Evolutionary conservation across 1,140 invertebrate species (phyloP), one percentile per base, ranked within the genome.

Genomic region (Dysdera silvatica): DNA sequence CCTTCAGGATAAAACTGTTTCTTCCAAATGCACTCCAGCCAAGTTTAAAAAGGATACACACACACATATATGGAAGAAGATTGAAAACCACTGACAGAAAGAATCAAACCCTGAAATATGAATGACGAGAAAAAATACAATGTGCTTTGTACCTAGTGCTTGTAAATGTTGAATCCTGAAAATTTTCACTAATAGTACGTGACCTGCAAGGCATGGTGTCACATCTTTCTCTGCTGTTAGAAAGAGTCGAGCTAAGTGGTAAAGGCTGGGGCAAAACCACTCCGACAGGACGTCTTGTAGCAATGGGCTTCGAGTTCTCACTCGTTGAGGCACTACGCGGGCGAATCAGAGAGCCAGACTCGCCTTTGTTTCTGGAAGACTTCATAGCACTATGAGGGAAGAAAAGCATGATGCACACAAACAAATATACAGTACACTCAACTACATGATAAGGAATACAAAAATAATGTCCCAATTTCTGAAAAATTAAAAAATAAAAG

Each of bases 181-280:
- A 41, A 12, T 80, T 79, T 69, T 85, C 84, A 69, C 81, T 84
- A 12, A 77, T 79, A 2, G 81, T 84, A 49, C 83, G 78, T 23
- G 85, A 81, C 12, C 85, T 76, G 2, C 84, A 84, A 12, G 86
- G 87, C 77, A 89, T 82, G 73, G 85, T 89, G 72, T 88, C 88
- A 73, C 85, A 88, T 33, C 87, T 80, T 67, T 88, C 87, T 43
- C 88, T 81, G 48, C 57, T 62, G 18, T 20, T 47, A 16, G 53
- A 64, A 28, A 61, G 51, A 16, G 33, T 32, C 40, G 23, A 26
- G n/a, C 43, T 41, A 45, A 20, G 54, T n/a, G 26, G 26, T 49
- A 37, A 32, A 20, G 40, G 52, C 14, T 53, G 55, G 29, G 58
- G 58, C 56, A 47, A 41, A 40, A 66, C 61, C 40, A 49, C 23